These are phyloP conservation scores for Arctocebus calabarensis DNA, from an alignment of 2,797 vertebrate species.

Conservation along the genomic window DNA sequence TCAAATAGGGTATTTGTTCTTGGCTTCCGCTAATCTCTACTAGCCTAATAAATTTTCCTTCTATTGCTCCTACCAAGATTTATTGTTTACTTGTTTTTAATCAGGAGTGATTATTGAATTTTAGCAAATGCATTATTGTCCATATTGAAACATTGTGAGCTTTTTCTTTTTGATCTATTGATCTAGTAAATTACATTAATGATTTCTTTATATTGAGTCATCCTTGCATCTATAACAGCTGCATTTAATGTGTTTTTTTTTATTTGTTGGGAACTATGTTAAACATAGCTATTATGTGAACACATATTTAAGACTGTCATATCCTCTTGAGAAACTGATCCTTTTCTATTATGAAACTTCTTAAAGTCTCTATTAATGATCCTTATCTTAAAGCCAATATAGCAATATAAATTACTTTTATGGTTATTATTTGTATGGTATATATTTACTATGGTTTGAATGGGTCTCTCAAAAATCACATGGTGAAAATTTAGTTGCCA, in stretches of 20 bases:
- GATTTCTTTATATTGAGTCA: conserved; percentile 30
- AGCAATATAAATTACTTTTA: neutral
- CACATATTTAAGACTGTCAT: neutral
- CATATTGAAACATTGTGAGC: conserved; percentile 14
- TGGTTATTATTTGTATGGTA: neutral
- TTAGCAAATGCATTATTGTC: conserved; percentile 30
- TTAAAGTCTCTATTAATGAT: neutral
- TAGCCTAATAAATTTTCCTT: conserved; percentile 3
- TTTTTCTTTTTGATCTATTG: conserved; percentile 54
- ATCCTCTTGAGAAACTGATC: neutral
- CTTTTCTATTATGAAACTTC: neutral
- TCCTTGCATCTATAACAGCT: neutral
- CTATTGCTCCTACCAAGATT: conserved; percentile 34
- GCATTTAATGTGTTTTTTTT: neutral
- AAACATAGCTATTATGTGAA: conserved; percentile 1
- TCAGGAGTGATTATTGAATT: conserved; percentile 37
- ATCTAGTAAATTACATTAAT: conserved; percentile 24
- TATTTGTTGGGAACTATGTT: neutral
- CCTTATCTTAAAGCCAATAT: neutral
- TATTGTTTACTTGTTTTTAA: conserved; percentile 54
- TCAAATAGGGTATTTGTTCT: neutral
- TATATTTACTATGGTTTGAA: neutral
- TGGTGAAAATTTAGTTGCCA: neutral
- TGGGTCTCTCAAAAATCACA: neutral
- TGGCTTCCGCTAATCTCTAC: conserved; percentile 19